Evolutionary conservation across 2,888 invertebrate genomes (phyloP), one percentile per base, ranked within the genome.

Genomic region (Linnaemya tessellans): DNA sequence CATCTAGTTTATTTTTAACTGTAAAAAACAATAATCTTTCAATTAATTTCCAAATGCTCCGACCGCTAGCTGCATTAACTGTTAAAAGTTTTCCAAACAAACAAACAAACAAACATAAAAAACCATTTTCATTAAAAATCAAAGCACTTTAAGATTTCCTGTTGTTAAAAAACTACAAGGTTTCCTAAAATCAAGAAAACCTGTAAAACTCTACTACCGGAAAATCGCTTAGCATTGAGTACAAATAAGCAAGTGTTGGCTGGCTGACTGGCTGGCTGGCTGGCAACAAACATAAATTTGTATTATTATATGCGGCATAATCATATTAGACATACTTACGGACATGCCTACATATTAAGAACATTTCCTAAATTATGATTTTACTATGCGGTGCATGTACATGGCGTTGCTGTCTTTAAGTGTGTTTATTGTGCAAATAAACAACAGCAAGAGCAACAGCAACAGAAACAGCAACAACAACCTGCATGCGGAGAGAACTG

Each of bases 281-380:
- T 70, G 25, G 78, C 20, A 62, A 30, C 70, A 38, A 49, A 68
- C 67, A 62, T 79, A 79, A 79, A 79, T 79, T 70, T 30, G 15
- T 62, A 51, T 70, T 79, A 62, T 79, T 70, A 70, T 79, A 20
- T 80, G 73, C 7, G 25, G 49, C 80, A 51, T 60, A 73, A 73
- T 80, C 38, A 67, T 56, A 51, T 54, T 46, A 80, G 65, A 80
- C 58, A 74, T 79, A 79, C 73, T 58, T 65, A 84, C 74, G 74
- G 67, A 79, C 79, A 70, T 84, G 84, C 64, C 70, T 74, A 35
- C 60, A 67, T 70, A 84, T 84, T 79, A 75, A 79, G 64, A 77
- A 71, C 73, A 78, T 84, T 81, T 84, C 80, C 84, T 84, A 84
- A 84, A 84, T 84, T 84, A 81, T 78, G 62, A 73, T 49, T 68